Conservation (phyloP, 2,888 invertebrate species). For the Eustalomyia histrio region DNA sequence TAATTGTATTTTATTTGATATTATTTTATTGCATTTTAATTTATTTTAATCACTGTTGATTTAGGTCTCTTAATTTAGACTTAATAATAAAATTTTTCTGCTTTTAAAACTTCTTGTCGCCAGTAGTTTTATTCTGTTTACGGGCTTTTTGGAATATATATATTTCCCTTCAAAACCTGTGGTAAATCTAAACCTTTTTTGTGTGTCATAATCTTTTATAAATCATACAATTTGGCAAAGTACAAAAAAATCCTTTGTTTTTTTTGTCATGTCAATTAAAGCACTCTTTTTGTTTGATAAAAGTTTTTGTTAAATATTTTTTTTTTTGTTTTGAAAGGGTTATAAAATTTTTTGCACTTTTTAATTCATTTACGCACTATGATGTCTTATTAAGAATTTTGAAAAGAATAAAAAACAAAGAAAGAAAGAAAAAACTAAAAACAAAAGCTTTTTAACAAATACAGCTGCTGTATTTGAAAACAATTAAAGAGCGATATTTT, state of each 20-base stretch:
- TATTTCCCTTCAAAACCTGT: no score
- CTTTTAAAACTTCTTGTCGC: no score
- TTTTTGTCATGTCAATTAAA: constrained; percentile 54
- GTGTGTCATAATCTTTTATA: constrained; percentile 40
- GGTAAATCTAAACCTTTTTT: constrained; percentile 29
- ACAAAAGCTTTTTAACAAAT: constrained; percentile 23
- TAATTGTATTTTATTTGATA: no score
- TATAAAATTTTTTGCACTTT: constrained; percentile 13
- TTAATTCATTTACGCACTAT: constrained; percentile 16
- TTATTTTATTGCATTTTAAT: no score
- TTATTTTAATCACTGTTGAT: no score
- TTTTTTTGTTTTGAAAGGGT: constrained; percentile 5
- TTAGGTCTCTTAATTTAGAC: no score
- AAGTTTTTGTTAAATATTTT: constrained; percentile 13
- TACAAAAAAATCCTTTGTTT: constrained; percentile 16
- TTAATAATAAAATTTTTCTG: no score
- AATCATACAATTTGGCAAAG: constrained; percentile 25
- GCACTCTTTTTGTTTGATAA: constrained; percentile 11
- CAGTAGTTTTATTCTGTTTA: no score
- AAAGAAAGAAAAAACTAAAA: background rate
- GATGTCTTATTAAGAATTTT: constrained; percentile 9
- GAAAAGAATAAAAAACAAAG: constrained; percentile 8
- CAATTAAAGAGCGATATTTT: constrained; percentile 15
- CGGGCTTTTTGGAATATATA: no score
- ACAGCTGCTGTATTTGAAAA: constrained; percentile 30